These are phyloP conservation scores for Casuarius casuarius DNA, from an alignment of 2,113 vertebrate genomes.

Conservation along the genomic window DNA sequence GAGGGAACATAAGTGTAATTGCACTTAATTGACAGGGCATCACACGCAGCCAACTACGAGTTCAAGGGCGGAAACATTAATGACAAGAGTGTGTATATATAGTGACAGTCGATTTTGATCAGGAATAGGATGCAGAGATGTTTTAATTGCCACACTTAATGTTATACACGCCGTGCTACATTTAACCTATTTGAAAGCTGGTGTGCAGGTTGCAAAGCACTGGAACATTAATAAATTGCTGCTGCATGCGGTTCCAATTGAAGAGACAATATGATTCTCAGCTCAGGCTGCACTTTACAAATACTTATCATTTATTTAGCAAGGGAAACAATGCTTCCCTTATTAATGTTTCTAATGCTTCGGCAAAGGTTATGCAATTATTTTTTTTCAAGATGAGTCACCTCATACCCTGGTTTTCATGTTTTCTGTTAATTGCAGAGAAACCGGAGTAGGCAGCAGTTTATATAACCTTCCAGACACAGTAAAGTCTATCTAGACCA, in stretches of 20 bases:
- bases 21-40: conserved; percentile 23
- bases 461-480: background rate
- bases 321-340: background rate
- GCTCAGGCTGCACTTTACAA: background rate
- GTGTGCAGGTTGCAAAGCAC: background rate
- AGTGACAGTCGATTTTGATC: background rate
- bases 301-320: background rate
- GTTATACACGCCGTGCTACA: background rate
- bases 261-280: background rate
- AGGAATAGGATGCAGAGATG: background rate
- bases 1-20: conserved; percentile 17
- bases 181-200: conserved; percentile 44
- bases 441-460: background rate
- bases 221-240: conserved; percentile 37
- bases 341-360: background rate
- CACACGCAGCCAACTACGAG: background rate
- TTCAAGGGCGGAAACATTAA: background rate
- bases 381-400: background rate
- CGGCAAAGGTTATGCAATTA: background rate
- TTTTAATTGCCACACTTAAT: conserved; percentile 15
- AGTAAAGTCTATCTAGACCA: background rate
- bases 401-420: background rate
- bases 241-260: background rate
- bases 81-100: background rate
- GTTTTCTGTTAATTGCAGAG: background rate